These are phyloP conservation scores for Gymnodraco acuticeps DNA, from an alignment of 2,797 vertebrate genomes.

Conservation along the genomic window DNA sequence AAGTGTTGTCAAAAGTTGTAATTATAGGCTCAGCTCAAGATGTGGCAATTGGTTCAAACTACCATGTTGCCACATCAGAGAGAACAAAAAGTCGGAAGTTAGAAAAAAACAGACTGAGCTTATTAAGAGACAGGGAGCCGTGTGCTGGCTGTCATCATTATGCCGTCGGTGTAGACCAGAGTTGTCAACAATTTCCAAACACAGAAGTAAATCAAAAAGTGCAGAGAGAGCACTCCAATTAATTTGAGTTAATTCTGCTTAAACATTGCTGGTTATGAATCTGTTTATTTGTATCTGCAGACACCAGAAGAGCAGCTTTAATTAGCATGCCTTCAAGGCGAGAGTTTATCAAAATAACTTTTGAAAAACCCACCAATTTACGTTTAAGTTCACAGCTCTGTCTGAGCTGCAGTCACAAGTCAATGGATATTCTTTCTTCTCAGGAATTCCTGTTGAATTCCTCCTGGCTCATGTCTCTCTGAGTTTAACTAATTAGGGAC, in stretches of 20 bases:
- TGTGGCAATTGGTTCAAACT: constrained; percentile 77
- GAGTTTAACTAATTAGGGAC: constrained; percentile 67
- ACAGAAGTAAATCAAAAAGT: constrained; percentile 26
- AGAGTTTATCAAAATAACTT: not conserved
- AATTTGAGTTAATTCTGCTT: not conserved
- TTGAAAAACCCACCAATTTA: not conserved
- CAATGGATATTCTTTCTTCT: constrained; percentile 51
- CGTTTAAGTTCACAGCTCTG: constrained; percentile 14
- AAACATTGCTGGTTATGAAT: constrained; percentile 7
- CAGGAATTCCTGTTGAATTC: constrained; percentile 65
- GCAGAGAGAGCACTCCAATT: not conserved
- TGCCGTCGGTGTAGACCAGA: constrained; percentile 22
- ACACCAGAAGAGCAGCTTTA: constrained; percentile 11
- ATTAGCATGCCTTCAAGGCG: not conserved
- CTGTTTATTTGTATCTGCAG: not conserved
- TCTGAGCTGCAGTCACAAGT: constrained; percentile 44
- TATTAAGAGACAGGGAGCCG: constrained; percentile 71
- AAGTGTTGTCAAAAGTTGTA: constrained; percentile 71
- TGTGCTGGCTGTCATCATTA: constrained; percentile 73
- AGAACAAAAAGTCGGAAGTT: constrained; percentile 75
- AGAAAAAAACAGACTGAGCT: constrained; percentile 44
- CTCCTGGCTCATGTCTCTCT: constrained; percentile 64
- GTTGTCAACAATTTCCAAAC: constrained; percentile 27
- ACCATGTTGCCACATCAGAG: constrained; percentile 78
- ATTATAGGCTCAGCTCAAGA: constrained; percentile 78